Evolutionary conservation across 2,888 invertebrate species (phyloP).

Genomic region (Notodonta dromedarius): DNA sequence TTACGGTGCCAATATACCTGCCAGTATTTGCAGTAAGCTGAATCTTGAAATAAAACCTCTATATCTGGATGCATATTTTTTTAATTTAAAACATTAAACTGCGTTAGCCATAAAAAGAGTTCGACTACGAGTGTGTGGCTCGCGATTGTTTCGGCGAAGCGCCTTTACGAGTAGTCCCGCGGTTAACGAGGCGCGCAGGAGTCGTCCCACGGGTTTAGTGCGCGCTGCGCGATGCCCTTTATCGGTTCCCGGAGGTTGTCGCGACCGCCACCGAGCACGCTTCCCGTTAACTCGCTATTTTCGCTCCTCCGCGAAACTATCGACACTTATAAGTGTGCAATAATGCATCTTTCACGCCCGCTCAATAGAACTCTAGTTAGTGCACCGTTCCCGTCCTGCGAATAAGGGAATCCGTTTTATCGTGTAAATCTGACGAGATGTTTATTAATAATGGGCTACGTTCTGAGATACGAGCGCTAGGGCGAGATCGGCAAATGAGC

Average conservation of each 20-base stretch:
- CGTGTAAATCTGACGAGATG: conserved; percentile 42
- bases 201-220: conserved; percentile 63
- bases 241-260: conserved; percentile 78
- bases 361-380: conserved; percentile 57
- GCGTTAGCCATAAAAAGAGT: conserved; percentile 29
- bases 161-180: conserved; percentile 70
- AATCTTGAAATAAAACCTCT: conserved; percentile 43
- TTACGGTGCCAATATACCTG: conserved; percentile 39
- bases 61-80: conserved; percentile 18
- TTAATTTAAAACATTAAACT: conserved; percentile 18
- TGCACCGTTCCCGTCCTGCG: conserved; percentile 30
- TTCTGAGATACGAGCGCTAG: conserved; percentile 53
- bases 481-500: conserved; percentile 62
- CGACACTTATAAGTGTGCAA: conserved; percentile 53
- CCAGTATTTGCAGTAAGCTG: conserved; percentile 37
- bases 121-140: conserved; percentile 28
- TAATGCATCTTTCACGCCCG: conserved; percentile 68
- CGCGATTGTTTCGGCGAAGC: conserved; percentile 74
- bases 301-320: conserved; percentile 72
- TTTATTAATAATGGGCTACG: conserved; percentile 56
- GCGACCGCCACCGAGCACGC: conserved; percentile 70
- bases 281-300: conserved; percentile 78
- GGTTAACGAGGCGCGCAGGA: conserved; percentile 74
- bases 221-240: conserved; percentile 67
- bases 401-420: conserved; percentile 20